Evolutionary conservation across 1,140 invertebrate genomes (phyloP), one percentile per base, ranked within the genome.

Genomic region (Druon quercuslanigerum): DNA sequence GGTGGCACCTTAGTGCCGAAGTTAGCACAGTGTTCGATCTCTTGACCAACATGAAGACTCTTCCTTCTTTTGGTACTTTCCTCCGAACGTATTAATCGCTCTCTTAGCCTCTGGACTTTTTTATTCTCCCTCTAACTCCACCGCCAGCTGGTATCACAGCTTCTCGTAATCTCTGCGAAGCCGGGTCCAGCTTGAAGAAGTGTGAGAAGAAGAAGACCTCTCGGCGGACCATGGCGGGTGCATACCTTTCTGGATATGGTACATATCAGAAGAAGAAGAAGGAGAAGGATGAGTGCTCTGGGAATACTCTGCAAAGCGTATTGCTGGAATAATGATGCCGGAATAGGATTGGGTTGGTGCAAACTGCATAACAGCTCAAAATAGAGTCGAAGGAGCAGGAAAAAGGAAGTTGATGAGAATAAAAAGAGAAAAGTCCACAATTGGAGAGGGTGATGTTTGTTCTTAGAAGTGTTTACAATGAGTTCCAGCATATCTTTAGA

Each of bases 171-270:
- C 79, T 80, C 50, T 51, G 20, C 77, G 50, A 73, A 80, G 72
- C 71, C 71, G 33, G 46, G 20, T 60, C 40, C 7, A 40, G 60
- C 25, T 40, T 46, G 13, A 79, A 71, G 73, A 76, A 79, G 46
- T 51, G 40, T 40, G 66, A 75, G 50, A 72, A 56, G 70, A 77
- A 82, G 66, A 72, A 86, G 82, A 82, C 74, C 80, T 54, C 75
- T 79, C 72, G 74, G 75, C 76, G 77, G 66, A 82, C 71, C 78
- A 83, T 87, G 87, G 86, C 86, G 79, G 84, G 75, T 86, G 81
- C 85, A 86, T 88, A 86, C 85, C 84, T 79, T 84, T 54, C 79
- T 82, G 60, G 76, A 85, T 87, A 84, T 84, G 82, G 79, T 80
- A 74, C 79, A 83, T 82, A 82, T 70, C 76, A 66, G 60, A 75